phyloP scores from a whole-genome alignment of 2,888 invertebrate genomes.

The Protonemura montana region DNA sequence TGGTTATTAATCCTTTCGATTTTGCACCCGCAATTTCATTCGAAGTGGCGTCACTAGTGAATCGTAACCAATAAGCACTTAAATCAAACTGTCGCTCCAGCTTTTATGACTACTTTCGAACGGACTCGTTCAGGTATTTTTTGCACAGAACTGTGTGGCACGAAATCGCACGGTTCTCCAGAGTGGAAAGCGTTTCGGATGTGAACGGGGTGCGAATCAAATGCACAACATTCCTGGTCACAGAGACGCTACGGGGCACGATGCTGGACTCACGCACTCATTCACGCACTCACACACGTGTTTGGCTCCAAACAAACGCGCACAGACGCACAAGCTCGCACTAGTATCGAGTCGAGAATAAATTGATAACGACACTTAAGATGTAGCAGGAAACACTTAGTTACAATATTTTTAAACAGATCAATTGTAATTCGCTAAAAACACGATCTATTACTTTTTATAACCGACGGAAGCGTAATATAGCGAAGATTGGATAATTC shows the following conservation, averaged over 20 bases:
- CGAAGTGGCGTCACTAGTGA: constrained; percentile 22
- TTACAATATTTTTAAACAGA: background rate
- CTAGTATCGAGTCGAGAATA: background rate
- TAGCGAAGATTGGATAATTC: background rate
- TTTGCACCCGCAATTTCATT: constrained; percentile 23
- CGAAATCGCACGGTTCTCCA: background rate
- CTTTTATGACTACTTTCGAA: constrained; percentile 24
- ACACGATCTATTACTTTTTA: background rate
- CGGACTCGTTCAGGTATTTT: constrained; percentile 17
- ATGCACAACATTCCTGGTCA: background rate
- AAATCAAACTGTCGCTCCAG: constrained; percentile 40
- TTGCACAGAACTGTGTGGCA: background rate
- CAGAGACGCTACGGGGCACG: background rate
- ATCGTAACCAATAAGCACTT: constrained; percentile 38
- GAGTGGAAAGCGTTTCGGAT: constrained; percentile 9
- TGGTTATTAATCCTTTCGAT: constrained; percentile 36
- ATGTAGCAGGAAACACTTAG: background rate
- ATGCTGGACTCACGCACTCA: background rate
- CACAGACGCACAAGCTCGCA: background rate
- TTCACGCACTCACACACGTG: background rate
- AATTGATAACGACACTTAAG: background rate
- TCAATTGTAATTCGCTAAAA: constrained; percentile 1
- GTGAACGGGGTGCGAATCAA: background rate
- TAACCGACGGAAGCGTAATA: background rate
- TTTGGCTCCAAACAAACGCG: background rate